Percentiles rank a stretch among this genome's conserved stretches.
These are phyloP conservation scores for Meteorus colon DNA, from an alignment of 2,888 invertebrate species.

Conservation along the genomic window DNA sequence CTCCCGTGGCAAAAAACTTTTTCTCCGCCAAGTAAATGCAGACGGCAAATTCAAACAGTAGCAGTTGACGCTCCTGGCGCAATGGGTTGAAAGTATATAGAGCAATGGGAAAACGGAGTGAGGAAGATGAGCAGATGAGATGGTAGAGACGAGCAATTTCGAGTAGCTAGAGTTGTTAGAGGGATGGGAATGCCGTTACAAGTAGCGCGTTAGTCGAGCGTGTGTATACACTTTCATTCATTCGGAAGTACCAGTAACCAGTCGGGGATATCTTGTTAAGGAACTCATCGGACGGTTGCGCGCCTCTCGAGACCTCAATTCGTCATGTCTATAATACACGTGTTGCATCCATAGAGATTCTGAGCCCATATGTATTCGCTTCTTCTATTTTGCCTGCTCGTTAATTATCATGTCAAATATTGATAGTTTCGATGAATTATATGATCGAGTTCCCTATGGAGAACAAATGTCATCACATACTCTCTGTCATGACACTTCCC, in stretches of 20 bases:
- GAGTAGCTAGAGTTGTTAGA: slow-evolving; percentile 17
- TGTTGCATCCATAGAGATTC: no score
- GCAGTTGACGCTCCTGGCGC: slow-evolving; percentile 42
- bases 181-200: slow-evolving; percentile 19
- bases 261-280: slow-evolving; percentile 58
- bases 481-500: no score
- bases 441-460: not conserved
- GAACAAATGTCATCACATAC: no score
- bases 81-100: slow-evolving; percentile 11
- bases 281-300: slow-evolving; percentile 48
- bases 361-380: no score
- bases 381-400: no score
- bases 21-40: slow-evolving; percentile 50
- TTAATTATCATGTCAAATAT: no score
- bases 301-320: slow-evolving; percentile 11
- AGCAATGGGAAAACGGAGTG: slow-evolving; percentile 11
- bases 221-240: slow-evolving; percentile 52
- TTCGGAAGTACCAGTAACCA: slow-evolving; percentile 58
- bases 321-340: not conserved
- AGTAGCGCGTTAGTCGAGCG: slow-evolving; percentile 34
- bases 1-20: slow-evolving; percentile 18
- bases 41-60: slow-evolving; percentile 56
- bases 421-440: no score
- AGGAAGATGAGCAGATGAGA: slow-evolving; percentile 32
- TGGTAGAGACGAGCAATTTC: slow-evolving; percentile 30